Conservation (phyloP, 2,113 vertebrate genomes). For the Fulica atra region DNA sequence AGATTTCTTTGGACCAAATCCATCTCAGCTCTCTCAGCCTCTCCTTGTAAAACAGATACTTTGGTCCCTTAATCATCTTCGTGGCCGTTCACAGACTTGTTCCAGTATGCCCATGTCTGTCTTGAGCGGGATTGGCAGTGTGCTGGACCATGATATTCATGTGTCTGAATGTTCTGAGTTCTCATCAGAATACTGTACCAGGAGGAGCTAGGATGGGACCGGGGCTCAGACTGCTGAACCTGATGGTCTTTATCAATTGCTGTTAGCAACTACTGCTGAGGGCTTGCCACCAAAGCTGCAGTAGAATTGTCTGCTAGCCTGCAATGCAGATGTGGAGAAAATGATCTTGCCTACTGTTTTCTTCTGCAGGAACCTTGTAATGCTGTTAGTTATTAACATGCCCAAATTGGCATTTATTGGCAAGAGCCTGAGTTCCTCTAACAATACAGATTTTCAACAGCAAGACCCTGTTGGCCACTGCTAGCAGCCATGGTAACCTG, state of each 20-base stretch:
- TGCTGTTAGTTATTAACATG: neutral
- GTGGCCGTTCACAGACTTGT: neutral
- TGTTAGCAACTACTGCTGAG: neutral
- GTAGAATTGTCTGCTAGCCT: neutral
- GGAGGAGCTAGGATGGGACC: neutral
- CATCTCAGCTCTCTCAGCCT: neutral
- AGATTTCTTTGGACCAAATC: neutral
- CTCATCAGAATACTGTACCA: neutral
- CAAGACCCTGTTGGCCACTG: neutral
- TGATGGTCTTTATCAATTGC: neutral
- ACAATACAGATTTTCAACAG: neutral
- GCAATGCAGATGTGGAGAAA: neutral
- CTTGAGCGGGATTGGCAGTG: neutral
- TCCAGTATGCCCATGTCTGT: neutral
- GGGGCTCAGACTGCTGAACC: neutral
- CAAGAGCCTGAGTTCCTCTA: neutral
- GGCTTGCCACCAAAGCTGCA: neutral
- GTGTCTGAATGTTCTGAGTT: neutral
- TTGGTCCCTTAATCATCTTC: neutral
- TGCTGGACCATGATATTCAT: neutral
- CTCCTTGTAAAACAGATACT: neutral
- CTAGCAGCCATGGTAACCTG: neutral
- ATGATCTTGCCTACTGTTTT: neutral
- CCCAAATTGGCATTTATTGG: neutral
- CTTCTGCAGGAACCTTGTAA: neutral